A percentile compares a stretch with the other conserved stretches of the same genome.
Conservation (phyloP, 2,888 invertebrate species). For the Ormia ochracea region DNA sequence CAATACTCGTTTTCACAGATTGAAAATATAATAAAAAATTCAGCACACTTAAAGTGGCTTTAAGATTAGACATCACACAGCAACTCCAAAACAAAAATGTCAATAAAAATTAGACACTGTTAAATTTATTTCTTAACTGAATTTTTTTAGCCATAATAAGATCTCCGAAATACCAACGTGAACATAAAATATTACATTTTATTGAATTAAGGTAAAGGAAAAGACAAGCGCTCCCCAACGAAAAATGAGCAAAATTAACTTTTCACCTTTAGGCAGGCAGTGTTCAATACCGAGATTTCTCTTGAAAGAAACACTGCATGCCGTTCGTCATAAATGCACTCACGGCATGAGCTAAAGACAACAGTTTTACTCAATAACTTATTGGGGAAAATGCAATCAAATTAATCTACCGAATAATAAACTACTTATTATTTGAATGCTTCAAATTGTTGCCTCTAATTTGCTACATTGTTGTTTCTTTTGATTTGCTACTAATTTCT, state of each 20-base stretch:
- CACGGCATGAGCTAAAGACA: neutral
- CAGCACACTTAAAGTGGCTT: no score
- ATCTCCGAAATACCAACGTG: constrained; percentile 13
- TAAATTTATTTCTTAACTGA: neutral
- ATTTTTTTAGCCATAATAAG: neutral
- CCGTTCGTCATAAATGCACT: neutral
- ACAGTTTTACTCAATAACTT: neutral
- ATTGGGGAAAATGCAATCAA: neutral
- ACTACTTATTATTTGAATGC: neutral
- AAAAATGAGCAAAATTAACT: constrained; percentile 42
- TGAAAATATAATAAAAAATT: no score
- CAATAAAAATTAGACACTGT: constrained; percentile 18
- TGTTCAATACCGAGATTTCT: constrained; percentile 6
- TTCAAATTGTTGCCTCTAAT: neutral
- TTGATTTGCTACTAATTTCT: constrained; percentile 31
- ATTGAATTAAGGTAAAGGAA: neutral
- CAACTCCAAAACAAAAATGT: constrained; percentile 11
- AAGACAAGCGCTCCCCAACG: neutral
- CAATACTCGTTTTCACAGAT: no score
- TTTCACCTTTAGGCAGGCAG: constrained; percentile 51
- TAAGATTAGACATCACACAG: neutral
- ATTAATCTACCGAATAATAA: constrained; percentile 5
- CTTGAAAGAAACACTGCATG: constrained; percentile 6
- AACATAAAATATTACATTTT: neutral
- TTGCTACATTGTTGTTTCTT: constrained; percentile 15